phyloP scores from a whole-genome alignment of 2,888 invertebrate genomes.

The Gisinianus flammeolus region DNA sequence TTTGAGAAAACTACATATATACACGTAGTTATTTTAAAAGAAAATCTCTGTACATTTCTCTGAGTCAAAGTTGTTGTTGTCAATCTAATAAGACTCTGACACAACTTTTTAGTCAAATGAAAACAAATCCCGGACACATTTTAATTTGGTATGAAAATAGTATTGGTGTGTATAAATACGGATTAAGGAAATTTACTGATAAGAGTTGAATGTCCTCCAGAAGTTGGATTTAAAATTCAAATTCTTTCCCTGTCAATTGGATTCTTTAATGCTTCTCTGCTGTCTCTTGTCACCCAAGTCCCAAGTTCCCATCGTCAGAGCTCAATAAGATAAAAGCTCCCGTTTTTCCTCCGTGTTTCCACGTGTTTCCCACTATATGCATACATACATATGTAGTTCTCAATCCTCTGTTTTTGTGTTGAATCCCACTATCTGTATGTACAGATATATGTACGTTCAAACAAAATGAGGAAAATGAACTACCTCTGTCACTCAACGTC shows the following conservation, averaged over 20 bases:
- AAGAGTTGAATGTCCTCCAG: neutral
- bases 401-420: too few species aligned
- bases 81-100: too few species aligned
- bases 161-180: neutral
- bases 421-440: too few species aligned
- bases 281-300: neutral
- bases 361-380: neutral
- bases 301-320: neutral
- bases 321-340: constrained; percentile 1
- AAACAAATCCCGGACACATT: too few species aligned
- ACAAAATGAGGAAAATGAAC: neutral
- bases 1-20: too few species aligned
- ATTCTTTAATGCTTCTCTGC: neutral
- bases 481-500: neutral
- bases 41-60: too few species aligned
- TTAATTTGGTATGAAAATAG: neutral
- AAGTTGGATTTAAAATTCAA: neutral
- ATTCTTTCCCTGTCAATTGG: neutral
- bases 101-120: too few species aligned
- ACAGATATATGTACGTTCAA: neutral
- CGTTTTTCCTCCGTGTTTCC: neutral
- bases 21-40: too few species aligned
- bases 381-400: too few species aligned
- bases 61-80: too few species aligned
- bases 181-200: neutral